phyloP scores from a whole-genome alignment of 2,797 vertebrate species.

The Lateolabrax maculatus region DNA sequence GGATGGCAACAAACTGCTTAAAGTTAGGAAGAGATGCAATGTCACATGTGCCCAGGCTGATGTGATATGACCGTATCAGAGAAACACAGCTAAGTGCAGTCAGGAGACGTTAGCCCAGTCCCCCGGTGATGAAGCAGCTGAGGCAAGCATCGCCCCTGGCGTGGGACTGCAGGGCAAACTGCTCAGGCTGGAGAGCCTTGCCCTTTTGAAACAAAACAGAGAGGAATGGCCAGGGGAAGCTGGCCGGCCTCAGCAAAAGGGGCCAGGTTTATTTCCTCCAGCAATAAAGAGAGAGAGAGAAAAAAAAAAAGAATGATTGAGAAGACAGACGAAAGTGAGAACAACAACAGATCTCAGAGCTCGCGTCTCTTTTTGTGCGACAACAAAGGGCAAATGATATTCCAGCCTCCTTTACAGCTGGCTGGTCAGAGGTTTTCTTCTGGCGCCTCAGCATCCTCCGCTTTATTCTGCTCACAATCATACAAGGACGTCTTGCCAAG shows the following conservation, averaged over 20 bases:
- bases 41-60: constrained; percentile 93
- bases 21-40: constrained; percentile 90
- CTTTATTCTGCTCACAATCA: constrained; percentile 60
- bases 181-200: constrained; percentile 89
- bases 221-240: constrained; percentile 82
- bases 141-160: constrained; percentile 93
- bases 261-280: constrained; percentile 81
- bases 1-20: constrained; percentile 75
- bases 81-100: constrained; percentile 98
- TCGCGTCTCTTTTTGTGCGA: constrained; percentile 73
- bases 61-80: constrained; percentile 95
- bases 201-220: constrained; percentile 94
- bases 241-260: constrained; percentile 74
- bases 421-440: constrained; percentile 76
- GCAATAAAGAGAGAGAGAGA: constrained; percentile 65
- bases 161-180: constrained; percentile 89
- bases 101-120: constrained; percentile 94
- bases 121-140: constrained; percentile 94
- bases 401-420: constrained; percentile 70
- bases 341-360: constrained; percentile 81
- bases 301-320: constrained; percentile 73
- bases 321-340: constrained; percentile 84
- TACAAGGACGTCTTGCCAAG: constrained; percentile 46
- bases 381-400: constrained; percentile 85
- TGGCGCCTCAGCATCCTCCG: constrained; percentile 46